Percentiles rank a stretch among this genome's conserved stretches.
Evolutionary conservation across 2,113 vertebrate genomes (phyloP).

Genomic region (Recurvirostra avosetta): DNA sequence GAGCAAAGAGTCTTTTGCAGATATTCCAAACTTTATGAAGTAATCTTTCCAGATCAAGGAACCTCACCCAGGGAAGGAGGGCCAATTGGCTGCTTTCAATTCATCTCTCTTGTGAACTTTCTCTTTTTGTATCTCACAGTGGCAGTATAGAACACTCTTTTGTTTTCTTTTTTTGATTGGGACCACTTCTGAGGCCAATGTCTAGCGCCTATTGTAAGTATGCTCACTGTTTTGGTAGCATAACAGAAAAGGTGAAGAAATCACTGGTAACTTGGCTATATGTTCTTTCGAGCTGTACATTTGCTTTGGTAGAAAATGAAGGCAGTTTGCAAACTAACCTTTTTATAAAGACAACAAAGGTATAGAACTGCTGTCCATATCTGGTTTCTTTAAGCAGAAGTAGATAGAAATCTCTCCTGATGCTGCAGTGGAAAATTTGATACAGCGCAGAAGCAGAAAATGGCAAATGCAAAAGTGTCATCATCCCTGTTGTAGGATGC

Average conservation of each 20-base stretch:
- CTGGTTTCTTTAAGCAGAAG: background rate
- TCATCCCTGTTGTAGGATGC: background rate
- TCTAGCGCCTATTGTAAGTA: accelerated
- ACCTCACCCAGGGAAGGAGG: background rate
- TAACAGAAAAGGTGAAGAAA: background rate
- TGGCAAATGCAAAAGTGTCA: background rate
- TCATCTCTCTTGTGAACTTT: background rate
- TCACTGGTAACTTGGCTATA: background rate
- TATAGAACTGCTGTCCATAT: background rate
- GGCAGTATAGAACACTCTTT: background rate
- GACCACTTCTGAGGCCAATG: background rate
- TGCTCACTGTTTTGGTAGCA: background rate
- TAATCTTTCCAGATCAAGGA: background rate
- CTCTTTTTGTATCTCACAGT: background rate
- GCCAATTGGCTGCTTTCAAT: background rate
- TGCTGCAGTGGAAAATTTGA: background rate
- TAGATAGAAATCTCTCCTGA: background rate
- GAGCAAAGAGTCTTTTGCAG: background rate
- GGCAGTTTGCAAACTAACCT: background rate
- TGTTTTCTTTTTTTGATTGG: background rate
- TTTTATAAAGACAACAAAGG: background rate
- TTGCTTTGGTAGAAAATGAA: background rate
- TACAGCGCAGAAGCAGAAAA: background rate
- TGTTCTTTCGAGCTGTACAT: background rate
- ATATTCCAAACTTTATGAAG: background rate